These are phyloP conservation scores for Dolichomitus sp. DNA, from an alignment of 2,888 invertebrate species.

Conservation along the genomic window DNA sequence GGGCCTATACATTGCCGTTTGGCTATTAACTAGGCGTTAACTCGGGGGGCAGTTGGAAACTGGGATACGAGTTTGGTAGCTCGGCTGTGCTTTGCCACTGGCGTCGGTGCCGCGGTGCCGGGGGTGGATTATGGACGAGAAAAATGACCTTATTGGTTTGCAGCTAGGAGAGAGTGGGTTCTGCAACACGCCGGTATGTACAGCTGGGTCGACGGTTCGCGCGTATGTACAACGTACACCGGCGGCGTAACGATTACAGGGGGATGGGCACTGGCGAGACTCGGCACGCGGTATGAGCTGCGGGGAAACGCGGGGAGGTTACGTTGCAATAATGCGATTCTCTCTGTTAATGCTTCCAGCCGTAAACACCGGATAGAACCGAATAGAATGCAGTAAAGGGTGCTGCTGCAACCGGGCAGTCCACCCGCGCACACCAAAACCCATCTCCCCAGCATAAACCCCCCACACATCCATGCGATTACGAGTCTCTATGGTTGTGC, in stretches of 20 bases:
- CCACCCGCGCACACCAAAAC: conserved; percentile 26
- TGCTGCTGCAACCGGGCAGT: conserved; percentile 61
- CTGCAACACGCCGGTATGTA: conserved; percentile 73
- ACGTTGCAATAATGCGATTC: conserved; percentile 82
- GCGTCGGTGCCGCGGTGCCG: conserved; percentile 3
- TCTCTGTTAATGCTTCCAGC: conserved; percentile 81
- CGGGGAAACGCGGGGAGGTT: conserved; percentile 55
- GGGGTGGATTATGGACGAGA: conserved; percentile 79
- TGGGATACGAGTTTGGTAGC: conserved; percentile 55
- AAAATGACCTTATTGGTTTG: conserved; percentile 81
- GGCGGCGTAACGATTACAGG: conserved; percentile 30
- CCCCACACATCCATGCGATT: conserved; percentile 56
- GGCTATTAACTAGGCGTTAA: conserved; percentile 82
- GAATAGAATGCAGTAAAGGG: conserved; percentile 82
- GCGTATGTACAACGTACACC: conserved; percentile 35
- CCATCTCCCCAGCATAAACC: conserved; percentile 34
- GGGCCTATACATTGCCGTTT: conserved; percentile 78
- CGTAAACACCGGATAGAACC: conserved; percentile 83
- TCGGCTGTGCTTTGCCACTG: conserved; percentile 11
- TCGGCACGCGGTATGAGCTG: conserved; percentile 54
- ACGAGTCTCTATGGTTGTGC: conserved; percentile 63
- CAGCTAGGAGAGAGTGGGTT: conserved; percentile 74
- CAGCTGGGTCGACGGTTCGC: conserved; percentile 57
- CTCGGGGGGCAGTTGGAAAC: conserved; percentile 75
- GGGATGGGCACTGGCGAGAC: conserved; percentile 55